These are phyloP conservation scores for Sebastes trivittatus DNA, from an alignment of 2,797 vertebrate genomes.

Conservation along the genomic window DNA sequence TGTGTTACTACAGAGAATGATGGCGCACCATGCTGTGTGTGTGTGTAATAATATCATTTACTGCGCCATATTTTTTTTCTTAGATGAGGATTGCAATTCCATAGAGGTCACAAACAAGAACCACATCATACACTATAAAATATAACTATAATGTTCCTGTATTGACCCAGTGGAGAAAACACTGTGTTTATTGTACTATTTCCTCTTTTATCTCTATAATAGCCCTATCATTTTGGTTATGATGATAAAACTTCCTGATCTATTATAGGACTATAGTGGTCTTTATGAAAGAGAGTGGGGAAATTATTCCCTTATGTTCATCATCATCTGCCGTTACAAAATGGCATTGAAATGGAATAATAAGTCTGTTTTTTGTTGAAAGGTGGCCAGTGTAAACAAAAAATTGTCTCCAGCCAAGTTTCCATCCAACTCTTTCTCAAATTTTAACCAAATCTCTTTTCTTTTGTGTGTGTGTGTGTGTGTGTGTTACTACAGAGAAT, in stretches of 20 bases:
- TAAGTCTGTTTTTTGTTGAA: background rate
- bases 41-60: background rate
- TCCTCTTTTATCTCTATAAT: background rate
- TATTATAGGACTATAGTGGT: background rate
- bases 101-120: background rate
- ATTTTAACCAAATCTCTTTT: too few relatives aligned
- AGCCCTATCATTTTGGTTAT: background rate
- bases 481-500: too few relatives aligned
- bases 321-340: background rate
- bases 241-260: background rate
- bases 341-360: background rate
- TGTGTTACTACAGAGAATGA: background rate
- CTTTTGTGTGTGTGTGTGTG: background rate
- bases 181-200: background rate
- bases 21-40: background rate
- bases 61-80: slow-evolving; percentile 7
- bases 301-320: background rate
- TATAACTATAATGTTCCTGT: background rate
- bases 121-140: background rate
- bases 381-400: background rate
- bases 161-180: background rate
- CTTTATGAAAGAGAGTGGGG: background rate
- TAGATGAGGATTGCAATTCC: background rate
- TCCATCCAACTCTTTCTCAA: too few relatives aligned
- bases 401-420: background rate